Evolutionary conservation across 2,113 vertebrate genomes (phyloP).

Genomic region (Tichodroma muraria): DNA sequence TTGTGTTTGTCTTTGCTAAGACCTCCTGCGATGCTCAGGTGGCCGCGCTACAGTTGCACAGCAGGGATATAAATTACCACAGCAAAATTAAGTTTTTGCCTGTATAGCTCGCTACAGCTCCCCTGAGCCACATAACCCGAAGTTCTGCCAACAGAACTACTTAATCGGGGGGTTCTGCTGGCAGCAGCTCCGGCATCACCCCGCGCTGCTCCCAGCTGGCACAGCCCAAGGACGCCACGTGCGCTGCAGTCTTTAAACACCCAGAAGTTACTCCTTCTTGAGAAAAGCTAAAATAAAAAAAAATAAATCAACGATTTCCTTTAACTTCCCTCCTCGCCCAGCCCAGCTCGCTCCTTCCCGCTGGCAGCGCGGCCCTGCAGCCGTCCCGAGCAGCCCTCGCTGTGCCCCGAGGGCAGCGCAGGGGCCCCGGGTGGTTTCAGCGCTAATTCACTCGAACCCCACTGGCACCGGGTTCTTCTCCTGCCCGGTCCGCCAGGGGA

Average conservation of each 20-base stretch:
- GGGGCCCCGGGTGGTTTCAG: not conserved
- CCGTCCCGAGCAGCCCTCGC: not conserved
- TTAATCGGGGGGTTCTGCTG: not conserved
- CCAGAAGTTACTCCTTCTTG: not conserved
- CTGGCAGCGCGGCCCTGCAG: fast-evolving
- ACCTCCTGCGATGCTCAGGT: not conserved
- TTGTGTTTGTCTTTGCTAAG: not conserved
- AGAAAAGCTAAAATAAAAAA: not conserved
- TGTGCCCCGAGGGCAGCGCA: not conserved
- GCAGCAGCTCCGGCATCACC: not conserved
- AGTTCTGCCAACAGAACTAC: not conserved
- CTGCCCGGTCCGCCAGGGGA: not conserved
- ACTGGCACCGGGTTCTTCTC: not conserved
- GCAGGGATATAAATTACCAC: not conserved
- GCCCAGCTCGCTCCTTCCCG: not conserved
- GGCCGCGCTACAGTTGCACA: not conserved
- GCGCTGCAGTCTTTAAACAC: not conserved
- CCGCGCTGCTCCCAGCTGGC: not conserved
- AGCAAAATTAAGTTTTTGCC: not conserved
- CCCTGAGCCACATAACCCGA: not conserved
- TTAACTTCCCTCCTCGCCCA: not conserved
- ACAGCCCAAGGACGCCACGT: not conserved
- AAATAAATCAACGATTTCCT: not conserved
- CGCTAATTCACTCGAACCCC: not conserved
- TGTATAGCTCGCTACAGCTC: not conserved